phyloP scores from a whole-genome alignment of 2,888 invertebrate genomes.

The Eupithecia insigniata region DNA sequence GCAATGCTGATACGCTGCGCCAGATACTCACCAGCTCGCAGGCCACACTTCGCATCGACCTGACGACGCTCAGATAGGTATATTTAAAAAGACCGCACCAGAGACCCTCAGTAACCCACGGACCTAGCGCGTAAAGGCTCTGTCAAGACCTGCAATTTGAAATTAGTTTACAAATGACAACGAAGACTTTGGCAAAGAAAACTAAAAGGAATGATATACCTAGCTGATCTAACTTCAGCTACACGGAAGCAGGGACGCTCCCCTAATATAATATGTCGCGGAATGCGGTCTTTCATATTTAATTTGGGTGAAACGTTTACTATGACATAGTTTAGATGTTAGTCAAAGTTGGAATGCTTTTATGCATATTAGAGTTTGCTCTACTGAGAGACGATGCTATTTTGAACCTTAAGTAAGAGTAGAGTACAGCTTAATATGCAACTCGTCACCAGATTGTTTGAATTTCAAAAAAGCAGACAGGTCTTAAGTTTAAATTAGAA shows the following conservation, averaged over 20 bases:
- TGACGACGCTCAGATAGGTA: too few relatives aligned
- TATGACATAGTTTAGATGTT: constrained; percentile 28
- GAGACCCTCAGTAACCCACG: too few relatives aligned
- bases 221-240: neutral
- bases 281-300: constrained; percentile 33
- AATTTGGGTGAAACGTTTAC: constrained; percentile 32
- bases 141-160: too few relatives aligned
- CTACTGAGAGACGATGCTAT: neutral
- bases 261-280: constrained; percentile 26
- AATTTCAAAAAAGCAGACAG: neutral
- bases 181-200: too few relatives aligned
- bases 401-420: neutral
- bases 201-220: neutral
- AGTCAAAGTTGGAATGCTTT: constrained; percentile 29
- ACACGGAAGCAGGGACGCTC: constrained; percentile 1
- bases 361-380: constrained; percentile 18
- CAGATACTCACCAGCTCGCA: too few relatives aligned
- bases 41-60: too few relatives aligned
- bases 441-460: neutral
- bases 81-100: too few relatives aligned
- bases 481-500: too few relatives aligned
- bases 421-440: neutral
- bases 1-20: too few relatives aligned
- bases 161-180: too few relatives aligned
- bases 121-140: too few relatives aligned